Evolutionary conservation across 2,113 vertebrate species (phyloP).

Genomic region (Xiphorhynchus elegans): DNA sequence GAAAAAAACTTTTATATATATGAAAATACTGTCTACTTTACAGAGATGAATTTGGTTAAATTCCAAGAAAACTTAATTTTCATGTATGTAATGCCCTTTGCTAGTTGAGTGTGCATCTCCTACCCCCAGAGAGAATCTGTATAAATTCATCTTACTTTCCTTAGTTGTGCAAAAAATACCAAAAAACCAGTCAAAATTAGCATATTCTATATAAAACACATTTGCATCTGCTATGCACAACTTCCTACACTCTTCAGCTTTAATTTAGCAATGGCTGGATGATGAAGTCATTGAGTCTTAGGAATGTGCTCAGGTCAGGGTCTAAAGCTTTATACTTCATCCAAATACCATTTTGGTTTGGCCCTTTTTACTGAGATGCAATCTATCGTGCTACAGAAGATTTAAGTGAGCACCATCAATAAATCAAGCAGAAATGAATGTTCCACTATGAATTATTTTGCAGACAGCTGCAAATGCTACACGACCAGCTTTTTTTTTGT

Average conservation of each 20-base stretch:
- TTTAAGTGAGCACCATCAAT: conserved; percentile 38
- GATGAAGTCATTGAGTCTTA: conserved; percentile 35
- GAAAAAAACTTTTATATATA: not conserved
- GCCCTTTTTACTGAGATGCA: conserved; percentile 38
- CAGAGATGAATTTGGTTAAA: not conserved
- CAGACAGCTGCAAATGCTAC: conserved; percentile 31
- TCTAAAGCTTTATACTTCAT: conserved; percentile 56
- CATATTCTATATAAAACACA: conserved; percentile 13
- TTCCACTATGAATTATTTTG: not conserved
- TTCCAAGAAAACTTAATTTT: conserved; percentile 26
- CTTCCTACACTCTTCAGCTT: conserved; percentile 34
- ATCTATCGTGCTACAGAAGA: conserved; percentile 6
- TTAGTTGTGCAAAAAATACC: conserved; percentile 25
- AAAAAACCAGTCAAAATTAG: conserved; percentile 12
- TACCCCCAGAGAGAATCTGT: conserved; percentile 5
- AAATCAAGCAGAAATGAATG: conserved; percentile 34
- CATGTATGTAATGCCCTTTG: not conserved
- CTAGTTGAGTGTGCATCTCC: conserved; percentile 4
- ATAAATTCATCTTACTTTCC: conserved; percentile 18
- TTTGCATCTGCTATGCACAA: not conserved
- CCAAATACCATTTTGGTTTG: conserved; percentile 54
- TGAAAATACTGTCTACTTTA: not conserved
- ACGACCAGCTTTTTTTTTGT: not conserved
- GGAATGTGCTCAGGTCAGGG: conserved; percentile 26
- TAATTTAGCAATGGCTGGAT: conserved; percentile 42